Evolutionary conservation across 2,113 vertebrate genomes (phyloP), one percentile per base, ranked within the genome.

Genomic region (Paracanthobrama guichenoti): DNA sequence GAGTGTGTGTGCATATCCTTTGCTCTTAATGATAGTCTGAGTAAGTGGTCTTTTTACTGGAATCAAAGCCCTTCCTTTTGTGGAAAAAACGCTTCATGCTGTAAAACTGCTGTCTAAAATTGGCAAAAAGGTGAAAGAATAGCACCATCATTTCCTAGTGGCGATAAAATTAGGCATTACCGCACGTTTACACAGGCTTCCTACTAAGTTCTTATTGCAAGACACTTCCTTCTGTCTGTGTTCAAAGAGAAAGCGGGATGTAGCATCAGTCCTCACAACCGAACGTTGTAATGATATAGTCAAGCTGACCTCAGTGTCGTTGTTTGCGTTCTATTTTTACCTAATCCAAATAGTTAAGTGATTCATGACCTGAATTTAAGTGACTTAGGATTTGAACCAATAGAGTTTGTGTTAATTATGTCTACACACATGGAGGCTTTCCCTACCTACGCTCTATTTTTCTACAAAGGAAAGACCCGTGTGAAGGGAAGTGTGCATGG

Each of bases 401-500:
- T 66, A 28, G 78, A 31, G 42, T 31, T 48, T 22, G 6, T 24
- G 9, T 10, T 50, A 67, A 80, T 80, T 66, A 46, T 66, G 42
- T 80, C 78, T 48, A 46, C 24, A 50, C 16, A 1, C 18, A 50
- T 12, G 60, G 24, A 9, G 22, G 53, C 53, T 78, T 78, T 78
- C 42, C 53, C 18, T n/a, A 39, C 53, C 24, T 3, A 12, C 31
- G 73, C 24, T 1, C 48, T 60, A 53, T 75, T 79, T 79, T 39
- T 39, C 14, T 64, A 62, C 66, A 88, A 18, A 92, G 91, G 92
- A 93, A 92, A 82, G 84, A 81, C 75, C 81, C 35, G 53, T 69
- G 84, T 79, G 46, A 73, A 77, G 89, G 89, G 92, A 94, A 91
- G 90, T 86, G 79, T 64, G 55, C 1, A 13, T 44, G n/a, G 86